phyloP scores from a whole-genome alignment of 2,888 invertebrate genomes.

The Ophioninae sp. region DNA sequence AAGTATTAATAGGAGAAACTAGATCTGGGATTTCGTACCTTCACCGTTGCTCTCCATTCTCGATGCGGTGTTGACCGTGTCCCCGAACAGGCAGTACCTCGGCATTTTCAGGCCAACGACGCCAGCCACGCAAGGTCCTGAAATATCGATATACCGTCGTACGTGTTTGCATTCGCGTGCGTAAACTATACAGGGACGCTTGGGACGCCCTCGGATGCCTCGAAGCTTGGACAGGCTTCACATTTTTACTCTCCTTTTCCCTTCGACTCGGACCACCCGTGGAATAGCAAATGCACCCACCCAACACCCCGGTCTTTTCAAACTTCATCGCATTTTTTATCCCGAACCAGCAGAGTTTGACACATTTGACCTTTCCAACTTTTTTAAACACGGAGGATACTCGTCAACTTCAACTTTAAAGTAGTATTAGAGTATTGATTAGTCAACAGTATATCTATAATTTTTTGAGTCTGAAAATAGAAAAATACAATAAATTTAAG shows the following conservation, averaged over 20 bases:
- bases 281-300: not conserved
- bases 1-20: not conserved
- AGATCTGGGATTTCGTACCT: conserved; percentile 78
- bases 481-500: no score
- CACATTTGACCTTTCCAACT: not conserved
- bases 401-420: no score
- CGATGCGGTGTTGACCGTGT: conserved; percentile 95
- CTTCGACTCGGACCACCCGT: not conserved
- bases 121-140: conserved; percentile 93
- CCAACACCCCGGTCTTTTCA: not conserved
- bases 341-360: no score
- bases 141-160: conserved; percentile 57
- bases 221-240: not conserved
- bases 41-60: conserved; percentile 96
- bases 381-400: no score
- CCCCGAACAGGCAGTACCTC: conserved; percentile 95
- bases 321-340: not conserved
- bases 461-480: no score
- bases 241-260: not conserved
- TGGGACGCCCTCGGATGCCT: not conserved
- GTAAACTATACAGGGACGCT: not conserved
- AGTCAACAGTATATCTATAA: no score
- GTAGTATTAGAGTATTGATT: no score
- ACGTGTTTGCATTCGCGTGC: conserved; percentile 3
- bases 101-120: conserved; percentile 98